phyloP scores from a whole-genome alignment of 1,140 invertebrate genomes.

The Drosophila nasuta region DNA sequence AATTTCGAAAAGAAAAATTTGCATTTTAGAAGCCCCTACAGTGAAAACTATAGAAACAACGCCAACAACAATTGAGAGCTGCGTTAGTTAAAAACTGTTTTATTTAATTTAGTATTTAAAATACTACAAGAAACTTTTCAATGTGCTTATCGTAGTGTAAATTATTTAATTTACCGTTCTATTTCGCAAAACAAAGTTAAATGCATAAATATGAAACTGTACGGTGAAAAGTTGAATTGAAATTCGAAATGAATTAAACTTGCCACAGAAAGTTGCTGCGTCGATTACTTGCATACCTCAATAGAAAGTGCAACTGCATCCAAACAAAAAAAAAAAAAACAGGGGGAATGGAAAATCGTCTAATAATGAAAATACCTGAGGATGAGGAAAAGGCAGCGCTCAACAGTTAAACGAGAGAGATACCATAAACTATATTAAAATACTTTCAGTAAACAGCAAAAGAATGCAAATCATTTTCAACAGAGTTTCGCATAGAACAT shows the following conservation, averaged over 20 bases:
- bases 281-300: constrained; percentile 5
- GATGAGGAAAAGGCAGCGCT: background rate
- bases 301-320: constrained; percentile 3
- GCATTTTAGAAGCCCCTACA: too few relatives aligned
- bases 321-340: background rate
- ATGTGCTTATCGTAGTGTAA: too few relatives aligned
- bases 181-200: too few relatives aligned
- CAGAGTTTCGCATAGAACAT: constrained; percentile 18
- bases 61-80: too few relatives aligned
- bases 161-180: too few relatives aligned
- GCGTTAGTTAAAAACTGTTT: too few relatives aligned
- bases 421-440: constrained; percentile 59
- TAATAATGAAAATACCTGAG: constrained; percentile 34
- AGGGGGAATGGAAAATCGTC: background rate
- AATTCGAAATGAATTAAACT: background rate
- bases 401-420: constrained; percentile 14
- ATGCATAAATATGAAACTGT: too few relatives aligned
- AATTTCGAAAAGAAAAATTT: too few relatives aligned
- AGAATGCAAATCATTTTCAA: constrained; percentile 49
- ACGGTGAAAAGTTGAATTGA: background rate
- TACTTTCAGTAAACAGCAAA: constrained; percentile 40
- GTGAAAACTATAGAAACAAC: too few relatives aligned
- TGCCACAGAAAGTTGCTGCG: background rate
- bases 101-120: too few relatives aligned
- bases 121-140: too few relatives aligned